Conservation (phyloP, 2,888 invertebrate genomes). For the Dione juno region DNA sequence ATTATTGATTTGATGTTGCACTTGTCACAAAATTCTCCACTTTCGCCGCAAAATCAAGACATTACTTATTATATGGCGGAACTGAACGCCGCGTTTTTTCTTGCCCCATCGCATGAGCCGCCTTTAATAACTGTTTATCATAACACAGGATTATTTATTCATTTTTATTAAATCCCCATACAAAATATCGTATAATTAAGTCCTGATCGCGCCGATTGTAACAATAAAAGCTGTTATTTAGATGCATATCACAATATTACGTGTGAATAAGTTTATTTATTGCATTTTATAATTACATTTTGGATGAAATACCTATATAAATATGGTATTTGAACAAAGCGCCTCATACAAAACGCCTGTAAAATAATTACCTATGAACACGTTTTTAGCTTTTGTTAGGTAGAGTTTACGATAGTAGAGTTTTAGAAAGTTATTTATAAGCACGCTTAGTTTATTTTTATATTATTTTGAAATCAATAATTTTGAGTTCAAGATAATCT, state of each 20-base stretch:
- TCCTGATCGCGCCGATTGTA: slow-evolving; percentile 20
- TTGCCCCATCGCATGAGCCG: no score
- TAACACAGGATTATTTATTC: background rate
- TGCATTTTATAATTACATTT: slow-evolving; percentile 32
- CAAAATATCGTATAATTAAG: slow-evolving; percentile 2
- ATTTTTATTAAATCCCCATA: background rate
- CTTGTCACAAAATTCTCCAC: no score
- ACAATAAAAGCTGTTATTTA: slow-evolving; percentile 37
- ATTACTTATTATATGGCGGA: no score
- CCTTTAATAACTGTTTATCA: background rate
- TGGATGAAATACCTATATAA: background rate
- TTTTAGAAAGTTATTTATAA: no score
- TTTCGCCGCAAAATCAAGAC: no score
- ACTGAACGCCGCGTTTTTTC: no score
- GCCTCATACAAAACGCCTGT: slow-evolving; percentile 2
- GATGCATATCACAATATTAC: slow-evolving; percentile 38
- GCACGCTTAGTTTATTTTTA: no score
- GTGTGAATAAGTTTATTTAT: slow-evolving; percentile 40
- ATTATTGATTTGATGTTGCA: background rate
- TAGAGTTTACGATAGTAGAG: no score
- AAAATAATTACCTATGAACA: slow-evolving; percentile 14
- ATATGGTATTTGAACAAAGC: background rate
- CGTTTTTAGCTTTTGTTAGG: background rate
- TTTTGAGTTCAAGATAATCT: no score
- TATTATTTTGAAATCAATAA: no score